Conservation (phyloP, 2,797 vertebrate genomes). For the Anguilla obscura region DNA sequence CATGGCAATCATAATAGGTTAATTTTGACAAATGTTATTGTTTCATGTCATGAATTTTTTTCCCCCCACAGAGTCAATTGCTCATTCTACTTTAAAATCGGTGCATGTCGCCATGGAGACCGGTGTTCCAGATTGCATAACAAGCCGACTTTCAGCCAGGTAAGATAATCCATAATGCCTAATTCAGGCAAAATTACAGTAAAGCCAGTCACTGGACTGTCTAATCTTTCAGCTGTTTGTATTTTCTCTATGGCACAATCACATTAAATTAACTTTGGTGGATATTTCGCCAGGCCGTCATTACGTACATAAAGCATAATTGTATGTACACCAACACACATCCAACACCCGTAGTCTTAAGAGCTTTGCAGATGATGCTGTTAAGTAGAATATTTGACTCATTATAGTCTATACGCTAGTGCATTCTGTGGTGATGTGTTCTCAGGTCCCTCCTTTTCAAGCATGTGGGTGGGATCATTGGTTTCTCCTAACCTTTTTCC, state of each 20-base stretch:
- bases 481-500: not conserved
- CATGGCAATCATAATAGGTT: not conserved
- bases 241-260: too few relatives aligned
- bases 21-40: not conserved
- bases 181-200: not conserved
- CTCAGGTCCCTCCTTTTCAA: not conserved
- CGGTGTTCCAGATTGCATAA: slow-evolving; percentile 96
- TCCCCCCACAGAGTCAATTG: slow-evolving; percentile 87
- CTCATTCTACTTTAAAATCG: slow-evolving; percentile 99
- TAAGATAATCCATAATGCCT: slow-evolving; percentile 50
- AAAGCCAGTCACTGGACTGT: too few relatives aligned
- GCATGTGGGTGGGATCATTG: not conserved
- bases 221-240: too few relatives aligned
- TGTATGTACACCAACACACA: too few relatives aligned
- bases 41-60: slow-evolving; percentile 33
- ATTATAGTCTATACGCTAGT: not conserved
- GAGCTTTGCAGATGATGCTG: not conserved
- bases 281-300: too few relatives aligned
- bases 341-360: not conserved
- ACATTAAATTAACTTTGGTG: too few relatives aligned
- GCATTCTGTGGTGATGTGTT: not conserved
- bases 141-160: slow-evolving; percentile 97
- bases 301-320: too few relatives aligned
- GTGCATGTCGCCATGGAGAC: slow-evolving; percentile 96
- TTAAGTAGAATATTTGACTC: not conserved